Evolutionary conservation across 2,113 vertebrate species (phyloP).

Genomic region (Quiscalus mexicanus): DNA sequence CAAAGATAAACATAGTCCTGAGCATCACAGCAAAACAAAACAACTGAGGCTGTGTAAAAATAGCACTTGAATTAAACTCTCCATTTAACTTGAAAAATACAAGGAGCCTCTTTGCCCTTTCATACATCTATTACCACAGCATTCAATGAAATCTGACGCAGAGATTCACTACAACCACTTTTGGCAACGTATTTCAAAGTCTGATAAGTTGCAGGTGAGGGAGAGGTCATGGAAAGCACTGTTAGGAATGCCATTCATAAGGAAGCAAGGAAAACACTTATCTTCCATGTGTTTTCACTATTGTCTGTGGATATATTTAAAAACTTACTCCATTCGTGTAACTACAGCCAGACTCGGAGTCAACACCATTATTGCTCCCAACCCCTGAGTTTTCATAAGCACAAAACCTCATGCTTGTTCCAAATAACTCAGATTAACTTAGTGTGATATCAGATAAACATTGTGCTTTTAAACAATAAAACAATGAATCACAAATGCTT

Average conservation of each 20-base stretch:
- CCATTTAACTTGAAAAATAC: neutral
- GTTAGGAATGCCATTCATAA: neutral
- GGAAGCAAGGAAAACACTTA: neutral
- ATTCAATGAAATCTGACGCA: neutral
- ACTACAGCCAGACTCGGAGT: neutral
- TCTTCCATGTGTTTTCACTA: neutral
- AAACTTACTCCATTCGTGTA: neutral
- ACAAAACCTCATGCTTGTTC: neutral
- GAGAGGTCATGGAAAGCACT: neutral
- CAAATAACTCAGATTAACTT: slow-evolving; percentile 1
- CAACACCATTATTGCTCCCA: neutral
- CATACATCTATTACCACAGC: neutral
- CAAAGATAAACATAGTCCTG: neutral
- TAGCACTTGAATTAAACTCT: neutral
- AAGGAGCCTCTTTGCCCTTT: neutral
- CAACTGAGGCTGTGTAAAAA: neutral
- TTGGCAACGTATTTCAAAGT: neutral
- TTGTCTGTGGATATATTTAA: neutral
- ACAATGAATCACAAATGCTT: neutral
- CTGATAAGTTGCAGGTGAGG: neutral
- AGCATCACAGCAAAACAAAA: neutral
- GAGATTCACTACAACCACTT: neutral
- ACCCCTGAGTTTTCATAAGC: neutral
- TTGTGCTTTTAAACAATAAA: neutral
- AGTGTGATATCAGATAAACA: neutral